Percentiles rank a stretch among this genome's conserved stretches.
Conservation (phyloP, 1,140 invertebrate species). For the Drosophila guanche region DNA sequence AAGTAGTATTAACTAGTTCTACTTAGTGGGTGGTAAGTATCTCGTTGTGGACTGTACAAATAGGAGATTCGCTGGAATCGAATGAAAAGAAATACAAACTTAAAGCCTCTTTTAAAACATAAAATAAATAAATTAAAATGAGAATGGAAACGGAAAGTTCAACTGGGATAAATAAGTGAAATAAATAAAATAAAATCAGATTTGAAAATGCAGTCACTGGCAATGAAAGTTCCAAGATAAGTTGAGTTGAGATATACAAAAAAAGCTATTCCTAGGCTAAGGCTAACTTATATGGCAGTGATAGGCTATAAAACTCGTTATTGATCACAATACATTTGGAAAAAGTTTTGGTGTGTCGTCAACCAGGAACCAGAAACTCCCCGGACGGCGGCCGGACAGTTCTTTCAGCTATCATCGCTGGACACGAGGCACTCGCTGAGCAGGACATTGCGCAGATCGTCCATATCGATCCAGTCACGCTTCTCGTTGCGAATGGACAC, state of each 20-base stretch:
- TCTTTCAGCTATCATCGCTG: conserved; percentile 63
- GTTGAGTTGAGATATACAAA: conserved; percentile 9
- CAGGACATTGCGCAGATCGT: conserved; percentile 91
- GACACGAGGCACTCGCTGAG: conserved; percentile 89
- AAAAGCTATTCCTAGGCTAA: conserved; percentile 31
- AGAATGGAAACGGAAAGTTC: background rate
- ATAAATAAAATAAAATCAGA: conserved; percentile 28
- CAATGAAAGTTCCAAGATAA: conserved; percentile 22
- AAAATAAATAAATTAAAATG: conserved; percentile 48
- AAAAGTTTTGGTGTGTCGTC: conserved; percentile 77
- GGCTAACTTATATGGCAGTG: conserved; percentile 76
- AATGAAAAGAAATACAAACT: conserved; percentile 62
- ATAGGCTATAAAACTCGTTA: conserved; percentile 65
- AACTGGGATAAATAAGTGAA: conserved; percentile 7
- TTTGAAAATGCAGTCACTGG: conserved; percentile 76
- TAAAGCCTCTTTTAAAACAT: conserved; percentile 70
- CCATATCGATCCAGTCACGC: conserved; percentile 93
- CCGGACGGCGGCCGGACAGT: conserved; percentile 7
- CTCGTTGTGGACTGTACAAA: conserved; percentile 36
- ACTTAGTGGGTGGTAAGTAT: conserved; percentile 29
- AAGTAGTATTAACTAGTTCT: conserved; percentile 32
- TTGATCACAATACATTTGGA: conserved; percentile 81
- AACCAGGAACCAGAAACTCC: conserved; percentile 61
- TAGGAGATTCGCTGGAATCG: conserved; percentile 43
- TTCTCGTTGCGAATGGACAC: conserved; percentile 88